A percentile compares a stretch with the other conserved stretches of the same genome.
Evolutionary conservation across 1,140 invertebrate species (phyloP).

Genomic region (Samia ricini): DNA sequence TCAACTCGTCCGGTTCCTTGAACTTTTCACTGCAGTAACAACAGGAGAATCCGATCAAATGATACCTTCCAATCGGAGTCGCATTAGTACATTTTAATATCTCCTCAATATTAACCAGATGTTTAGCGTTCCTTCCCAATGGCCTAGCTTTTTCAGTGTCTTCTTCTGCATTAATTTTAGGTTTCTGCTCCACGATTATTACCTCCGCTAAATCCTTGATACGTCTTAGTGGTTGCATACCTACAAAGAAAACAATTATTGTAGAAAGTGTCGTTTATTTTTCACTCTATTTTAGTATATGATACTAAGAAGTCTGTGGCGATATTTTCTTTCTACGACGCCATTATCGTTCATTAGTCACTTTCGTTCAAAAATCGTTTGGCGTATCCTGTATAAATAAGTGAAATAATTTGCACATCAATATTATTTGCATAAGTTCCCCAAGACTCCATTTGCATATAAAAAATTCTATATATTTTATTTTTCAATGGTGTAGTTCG

Average conservation of each 20-base stretch:
- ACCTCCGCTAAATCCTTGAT: neutral
- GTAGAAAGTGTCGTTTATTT: too few relatives aligned
- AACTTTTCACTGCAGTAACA: constrained; percentile 16
- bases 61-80: constrained; percentile 10
- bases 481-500: too few relatives aligned
- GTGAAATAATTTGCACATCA: too few relatives aligned
- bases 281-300: too few relatives aligned
- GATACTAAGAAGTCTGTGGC: too few relatives aligned
- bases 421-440: too few relatives aligned
- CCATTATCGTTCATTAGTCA: too few relatives aligned
- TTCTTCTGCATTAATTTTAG: neutral
- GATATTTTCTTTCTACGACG: too few relatives aligned
- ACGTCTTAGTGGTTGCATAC: neutral
- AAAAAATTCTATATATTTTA: too few relatives aligned
- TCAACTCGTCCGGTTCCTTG: constrained; percentile 12
- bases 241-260: constrained; percentile 10
- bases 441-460: too few relatives aligned
- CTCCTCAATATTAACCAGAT: constrained; percentile 12
- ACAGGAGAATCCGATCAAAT: constrained; percentile 14
- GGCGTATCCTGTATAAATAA: too few relatives aligned
- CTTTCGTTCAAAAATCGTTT: too few relatives aligned
- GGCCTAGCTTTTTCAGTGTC: neutral
- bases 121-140: neutral
- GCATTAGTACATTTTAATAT: constrained; percentile 21
- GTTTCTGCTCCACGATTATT: neutral